phyloP scores from a whole-genome alignment of 2,797 vertebrate species.

The Lepilemur ruficaudatus region DNA sequence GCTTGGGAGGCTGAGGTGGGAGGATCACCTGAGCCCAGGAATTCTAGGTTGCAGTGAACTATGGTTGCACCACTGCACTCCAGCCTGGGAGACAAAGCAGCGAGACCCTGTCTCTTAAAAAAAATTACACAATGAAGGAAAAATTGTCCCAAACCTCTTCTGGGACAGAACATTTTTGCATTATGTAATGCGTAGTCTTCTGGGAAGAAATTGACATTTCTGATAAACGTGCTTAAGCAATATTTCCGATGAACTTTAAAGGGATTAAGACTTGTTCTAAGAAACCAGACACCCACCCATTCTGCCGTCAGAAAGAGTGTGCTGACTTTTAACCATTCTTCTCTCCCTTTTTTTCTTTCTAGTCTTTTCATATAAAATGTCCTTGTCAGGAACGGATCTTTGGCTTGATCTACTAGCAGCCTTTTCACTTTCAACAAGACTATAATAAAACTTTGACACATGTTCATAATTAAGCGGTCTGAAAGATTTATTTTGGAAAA shows the following conservation, averaged over 20 bases:
- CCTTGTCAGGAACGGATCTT: not conserved
- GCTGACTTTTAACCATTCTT: conserved; percentile 12
- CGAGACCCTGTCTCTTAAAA: too few species aligned
- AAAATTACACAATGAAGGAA: not conserved
- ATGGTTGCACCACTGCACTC: too few species aligned
- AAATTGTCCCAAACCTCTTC: not conserved
- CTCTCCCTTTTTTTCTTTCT: not conserved
- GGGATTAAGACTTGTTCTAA: not conserved
- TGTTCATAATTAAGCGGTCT: not conserved
- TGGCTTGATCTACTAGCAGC: not conserved
- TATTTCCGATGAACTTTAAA: conserved; percentile 35
- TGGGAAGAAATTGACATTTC: not conserved
- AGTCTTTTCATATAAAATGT: not conserved
- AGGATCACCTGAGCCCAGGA: too few species aligned
- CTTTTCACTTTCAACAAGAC: conserved; percentile 13
- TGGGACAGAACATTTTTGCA: not conserved
- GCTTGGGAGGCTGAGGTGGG: too few species aligned
- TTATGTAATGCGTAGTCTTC: not conserved
- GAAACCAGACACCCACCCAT: not conserved
- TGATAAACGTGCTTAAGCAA: not conserved
- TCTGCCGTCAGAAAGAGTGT: not conserved
- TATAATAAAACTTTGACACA: not conserved
- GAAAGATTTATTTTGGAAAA: conserved; percentile 45
- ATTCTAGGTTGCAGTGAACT: too few species aligned
- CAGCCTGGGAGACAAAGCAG: too few species aligned